Evolutionary conservation across 2,888 invertebrate genomes (phyloP).

Genomic region (Ametastegia equiseti): DNA sequence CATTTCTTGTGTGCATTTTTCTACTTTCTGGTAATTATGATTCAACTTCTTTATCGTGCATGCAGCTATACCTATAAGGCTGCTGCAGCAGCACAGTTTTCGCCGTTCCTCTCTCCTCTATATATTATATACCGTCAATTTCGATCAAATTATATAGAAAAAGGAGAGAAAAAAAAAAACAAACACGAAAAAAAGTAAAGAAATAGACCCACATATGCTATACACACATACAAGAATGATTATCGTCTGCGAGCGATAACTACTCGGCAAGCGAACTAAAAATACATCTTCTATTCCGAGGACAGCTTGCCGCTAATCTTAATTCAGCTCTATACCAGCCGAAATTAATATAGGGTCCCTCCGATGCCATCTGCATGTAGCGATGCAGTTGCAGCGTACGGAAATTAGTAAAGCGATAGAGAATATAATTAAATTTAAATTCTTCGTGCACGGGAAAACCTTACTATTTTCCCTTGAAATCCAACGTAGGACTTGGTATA

Average conservation of each 20-base stretch:
- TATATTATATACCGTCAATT: background rate
- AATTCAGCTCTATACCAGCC: background rate
- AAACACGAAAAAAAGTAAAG: too few relatives aligned
- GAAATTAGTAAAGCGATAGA: too few relatives aligned
- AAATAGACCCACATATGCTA: background rate
- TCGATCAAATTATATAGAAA: background rate
- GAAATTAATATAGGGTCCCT: background rate
- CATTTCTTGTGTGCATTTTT: too few relatives aligned
- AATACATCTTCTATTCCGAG: conserved; percentile 29
- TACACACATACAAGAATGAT: background rate
- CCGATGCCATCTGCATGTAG: background rate
- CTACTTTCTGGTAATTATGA: too few relatives aligned
- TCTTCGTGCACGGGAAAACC: too few relatives aligned
- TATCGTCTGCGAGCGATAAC: conserved; percentile 26
- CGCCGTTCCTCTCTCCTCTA: background rate
- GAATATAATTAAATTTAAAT: too few relatives aligned
- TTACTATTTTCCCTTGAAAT: too few relatives aligned
- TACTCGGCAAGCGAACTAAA: conserved; percentile 28
- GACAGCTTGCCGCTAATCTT: conserved; percentile 30
- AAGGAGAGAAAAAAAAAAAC: background rate
- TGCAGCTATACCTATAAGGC: too few relatives aligned
- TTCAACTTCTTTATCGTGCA: too few relatives aligned
- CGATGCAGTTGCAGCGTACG: too few relatives aligned
- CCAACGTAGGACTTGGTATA: too few relatives aligned
- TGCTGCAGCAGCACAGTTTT: background rate